Base-by-base conservation (phyloP, 2,113 vertebrate species). In the Anguilla japonica region DNA sequence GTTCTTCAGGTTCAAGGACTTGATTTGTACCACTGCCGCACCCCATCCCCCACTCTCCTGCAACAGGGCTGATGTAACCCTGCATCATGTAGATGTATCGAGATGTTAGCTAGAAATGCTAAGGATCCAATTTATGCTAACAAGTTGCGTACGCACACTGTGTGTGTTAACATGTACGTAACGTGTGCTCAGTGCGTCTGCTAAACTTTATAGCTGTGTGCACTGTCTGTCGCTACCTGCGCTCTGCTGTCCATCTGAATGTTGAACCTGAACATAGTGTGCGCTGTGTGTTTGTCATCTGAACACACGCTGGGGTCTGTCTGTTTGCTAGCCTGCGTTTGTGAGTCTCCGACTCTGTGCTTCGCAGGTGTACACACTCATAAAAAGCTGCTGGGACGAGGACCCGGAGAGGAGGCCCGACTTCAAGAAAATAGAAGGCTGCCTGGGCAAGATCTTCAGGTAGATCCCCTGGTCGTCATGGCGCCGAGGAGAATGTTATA, bases 361-460 rank as follows among this genome's bases (percentile, higher is more conserved):
- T 7, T 50, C 15, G 15, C 86, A 96, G 98, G 92, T 99, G 2
- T 97, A 96, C 86, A 93, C 94, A 39, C 94, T 99, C 85, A 97
- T 99, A 88, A 97, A 96, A 89, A 98, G 40, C 93, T 98, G 97
- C 91, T 99, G 98, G 98, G 98, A 99, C n/a, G 98, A 99, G 94
- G 98, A 99, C 91, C 97, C 98, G 67, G 98, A 99, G 85, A 97
- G 96, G 91, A 97, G 98, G 88, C 98, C 97, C 15, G 98, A 99
- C 92, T 99, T 99, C 89, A 99, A 97, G 94, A 98, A 94, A 95
- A 99, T 99, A 71, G 98, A 99, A 89, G 94, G 78, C 81, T 95
- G 92, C 0, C 91, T 99, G 88, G 96, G 96, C 88, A 99, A 98
- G 91, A 98, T 99, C 92, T 99, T 98, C 96, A 97, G 98, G 98